Conservation (phyloP, 2,113 vertebrate species). For the Vombatus ursinus region DNA sequence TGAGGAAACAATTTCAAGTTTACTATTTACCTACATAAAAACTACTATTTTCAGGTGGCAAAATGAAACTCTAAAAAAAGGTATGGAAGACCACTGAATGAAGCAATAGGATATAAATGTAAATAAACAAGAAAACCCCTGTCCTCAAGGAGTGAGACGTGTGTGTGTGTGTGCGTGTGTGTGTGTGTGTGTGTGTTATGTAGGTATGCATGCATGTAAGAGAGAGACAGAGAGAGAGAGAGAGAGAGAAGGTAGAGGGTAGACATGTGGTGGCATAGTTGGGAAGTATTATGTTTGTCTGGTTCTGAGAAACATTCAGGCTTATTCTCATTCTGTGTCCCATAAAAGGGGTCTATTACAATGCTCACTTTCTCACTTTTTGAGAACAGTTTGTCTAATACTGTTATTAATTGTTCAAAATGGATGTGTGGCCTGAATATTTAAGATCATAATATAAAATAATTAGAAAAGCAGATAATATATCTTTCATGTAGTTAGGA, state of each 20-base stretch:
- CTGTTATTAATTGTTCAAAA: not conserved
- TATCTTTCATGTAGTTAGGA: not conserved
- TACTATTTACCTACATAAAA: not conserved
- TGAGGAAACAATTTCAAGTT: not conserved
- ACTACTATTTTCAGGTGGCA: not conserved
- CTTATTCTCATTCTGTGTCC: not conserved
- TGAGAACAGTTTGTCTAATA: not conserved
- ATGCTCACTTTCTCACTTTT: not conserved
- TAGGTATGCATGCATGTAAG: not conserved
- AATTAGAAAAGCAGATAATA: not conserved
- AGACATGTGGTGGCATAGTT: not conserved
- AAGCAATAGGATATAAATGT: not conserved
- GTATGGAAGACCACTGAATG: not conserved
- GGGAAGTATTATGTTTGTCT: not conserved
- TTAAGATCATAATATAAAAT: not conserved
- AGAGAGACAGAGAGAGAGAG: not conserved
- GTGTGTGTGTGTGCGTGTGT: not conserved
- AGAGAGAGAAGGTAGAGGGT: not conserved
- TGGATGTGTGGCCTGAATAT: not conserved
- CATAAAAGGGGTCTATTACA: not conserved
- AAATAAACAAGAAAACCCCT: not conserved
- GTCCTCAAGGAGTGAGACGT: not conserved
- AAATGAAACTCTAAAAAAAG: not conserved
- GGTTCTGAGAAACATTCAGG: not conserved
- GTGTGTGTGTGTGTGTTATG: not conserved